Evolutionary conservation across 2,797 vertebrate genomes (phyloP), one percentile per base, ranked within the genome.

Genomic region (Schizothorax lantsangensis): DNA sequence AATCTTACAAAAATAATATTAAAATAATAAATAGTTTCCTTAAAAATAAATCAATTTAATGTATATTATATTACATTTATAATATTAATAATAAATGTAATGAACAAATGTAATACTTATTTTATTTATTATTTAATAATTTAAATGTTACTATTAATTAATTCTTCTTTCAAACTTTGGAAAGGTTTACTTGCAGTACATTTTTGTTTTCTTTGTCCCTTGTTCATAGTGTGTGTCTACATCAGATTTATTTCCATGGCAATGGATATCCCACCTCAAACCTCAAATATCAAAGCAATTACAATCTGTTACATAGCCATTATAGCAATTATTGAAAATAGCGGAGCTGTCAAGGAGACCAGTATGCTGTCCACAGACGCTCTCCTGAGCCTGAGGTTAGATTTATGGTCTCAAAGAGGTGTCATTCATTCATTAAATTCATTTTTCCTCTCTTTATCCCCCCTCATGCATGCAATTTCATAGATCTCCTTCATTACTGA

Each of bases 321-420:
- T 95, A 95, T 90, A 86, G 88, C 90, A 94, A 96, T 95, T 95
- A 95, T 84, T 87, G 92, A 90, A 93, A 95, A 95, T 95, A 87
- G 93, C 90, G 43, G 92, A 89, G 91, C 92, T 93, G 93, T 93
- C 93, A 91, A 59, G 52, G 89, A 91, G 74, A 88, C 85, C 45
- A 86, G 69, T 79, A 69, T 82, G 85, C 84, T 87, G 86, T 87
- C 88, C 84, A 43, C 81, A 59, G 38, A 75, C 87, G 80, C 85
- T 88, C 75, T 71, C 12, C 81, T 84, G 30, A 69, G 78, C 88
- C 88, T 87, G 86, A 87, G 36, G 23, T 86, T 88, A 90, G 81
- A 47, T 78, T 81, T 30, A 49, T 38, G 62, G 88, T 92, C 90
- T 71, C 69, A 36, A 52, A 75, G 36, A 86, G 45, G 71, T 83